These are phyloP conservation scores for Hydropsyche tenuis DNA, from an alignment of 1,140 invertebrate species.

Conservation along the genomic window DNA sequence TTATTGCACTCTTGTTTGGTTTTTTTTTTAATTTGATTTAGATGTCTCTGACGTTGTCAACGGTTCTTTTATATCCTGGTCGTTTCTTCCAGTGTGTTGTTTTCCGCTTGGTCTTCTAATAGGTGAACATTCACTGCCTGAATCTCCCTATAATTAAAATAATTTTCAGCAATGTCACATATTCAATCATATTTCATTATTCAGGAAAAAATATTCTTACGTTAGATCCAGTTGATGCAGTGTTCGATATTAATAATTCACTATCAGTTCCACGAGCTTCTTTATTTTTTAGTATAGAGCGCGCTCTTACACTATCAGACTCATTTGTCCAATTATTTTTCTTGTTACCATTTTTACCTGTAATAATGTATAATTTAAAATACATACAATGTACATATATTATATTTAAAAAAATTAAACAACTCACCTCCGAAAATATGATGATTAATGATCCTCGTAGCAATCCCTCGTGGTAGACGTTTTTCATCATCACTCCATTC, in stretches of 20 bases:
- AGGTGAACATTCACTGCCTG: constrained; percentile 62
- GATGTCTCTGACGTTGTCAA: constrained; percentile 33
- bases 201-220: constrained; percentile 53
- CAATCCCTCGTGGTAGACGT: constrained; percentile 61
- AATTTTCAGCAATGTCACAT: background rate
- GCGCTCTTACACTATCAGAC: constrained; percentile 56
- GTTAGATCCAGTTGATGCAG: constrained; percentile 59
- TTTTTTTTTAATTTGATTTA: constrained; percentile 33
- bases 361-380: constrained; percentile 3
- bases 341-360: constrained; percentile 62
- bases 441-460: constrained; percentile 63
- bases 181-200: too few species aligned
- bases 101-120: constrained; percentile 61
- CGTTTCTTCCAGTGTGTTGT: constrained; percentile 56
- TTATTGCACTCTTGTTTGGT: constrained; percentile 56
- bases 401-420: background rate
- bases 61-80: constrained; percentile 32
- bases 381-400: background rate
- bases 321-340: constrained; percentile 58
- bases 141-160: constrained; percentile 60
- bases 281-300: constrained; percentile 63
- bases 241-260: constrained; percentile 61
- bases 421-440: constrained; percentile 61
- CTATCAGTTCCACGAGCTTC: constrained; percentile 62
- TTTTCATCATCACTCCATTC: constrained; percentile 62